phyloP scores from a whole-genome alignment of 2,113 vertebrate genomes.

The western clawed frog (Xenopus tropicalis) region UCB_Xtro_10.0 CM004451.2:29567501-29568000 shows the following conservation, averaged over 20 bases:
- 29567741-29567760: background rate
- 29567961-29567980: no score
- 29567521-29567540: background rate
- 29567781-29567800: background rate
- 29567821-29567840: background rate
- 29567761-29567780: background rate
- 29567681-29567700: constrained; percentile 29
- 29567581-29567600: background rate
- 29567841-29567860: background rate
- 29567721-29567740: background rate
- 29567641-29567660: constrained; percentile 13
- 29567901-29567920: no score
- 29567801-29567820: background rate
- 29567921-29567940: no score
- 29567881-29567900: no score
- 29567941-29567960: no score
- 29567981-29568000: no score
- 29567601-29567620: constrained; percentile 9
- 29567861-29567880: no score
- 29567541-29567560: background rate
- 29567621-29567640: constrained; percentile 21
- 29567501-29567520: background rate
- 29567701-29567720: constrained; percentile 31
- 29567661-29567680: constrained; percentile 20
- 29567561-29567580: background rate